Evolutionary conservation across 1,140 invertebrate species (phyloP).

Genomic region (Phymastichus coffea): DNA sequence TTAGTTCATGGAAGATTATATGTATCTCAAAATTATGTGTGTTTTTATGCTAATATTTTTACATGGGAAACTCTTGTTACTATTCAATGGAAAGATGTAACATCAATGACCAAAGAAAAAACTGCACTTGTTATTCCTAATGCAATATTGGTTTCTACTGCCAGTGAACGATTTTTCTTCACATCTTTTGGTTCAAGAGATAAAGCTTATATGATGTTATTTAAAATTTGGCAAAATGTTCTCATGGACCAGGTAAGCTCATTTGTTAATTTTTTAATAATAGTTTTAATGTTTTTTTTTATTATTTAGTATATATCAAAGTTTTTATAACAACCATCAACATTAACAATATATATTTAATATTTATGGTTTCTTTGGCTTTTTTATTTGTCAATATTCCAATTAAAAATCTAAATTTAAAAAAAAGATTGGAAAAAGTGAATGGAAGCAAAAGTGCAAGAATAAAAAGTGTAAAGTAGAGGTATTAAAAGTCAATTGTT

Average conservation of each 20-base stretch:
- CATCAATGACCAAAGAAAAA: slow-evolving; percentile 90
- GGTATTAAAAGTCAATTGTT: slow-evolving; percentile 27
- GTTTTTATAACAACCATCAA: slow-evolving; percentile 14
- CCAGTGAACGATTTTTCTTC: slow-evolving; percentile 87
- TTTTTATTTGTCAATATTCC: slow-evolving; percentile 29
- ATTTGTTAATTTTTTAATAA: slow-evolving; percentile 13
- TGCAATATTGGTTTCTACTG: slow-evolving; percentile 84
- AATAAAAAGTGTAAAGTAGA: slow-evolving; percentile 28
- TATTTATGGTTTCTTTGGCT: slow-evolving; percentile 25
- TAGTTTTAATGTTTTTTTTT: slow-evolving; percentile 19
- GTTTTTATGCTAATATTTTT: slow-evolving; percentile 95
- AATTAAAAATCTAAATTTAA: slow-evolving; percentile 28
- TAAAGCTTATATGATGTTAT: slow-evolving; percentile 92
- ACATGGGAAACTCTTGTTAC: slow-evolving; percentile 86
- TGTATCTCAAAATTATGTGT: slow-evolving; percentile 89
- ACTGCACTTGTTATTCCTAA: slow-evolving; percentile 93
- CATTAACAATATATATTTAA: slow-evolving; percentile 20
- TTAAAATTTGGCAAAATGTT: slow-evolving; percentile 94
- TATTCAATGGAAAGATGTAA: slow-evolving; percentile 85
- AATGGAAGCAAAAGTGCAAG: slow-evolving; percentile 28
- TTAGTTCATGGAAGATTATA: slow-evolving; percentile 89
- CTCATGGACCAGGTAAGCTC: slow-evolving; percentile 78
- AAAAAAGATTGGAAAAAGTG: slow-evolving; percentile 28
- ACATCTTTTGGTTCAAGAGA: slow-evolving; percentile 90
- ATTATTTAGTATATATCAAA: slow-evolving; percentile 22